Base-by-base conservation (phyloP, 2,113 vertebrate genomes). In the Sphaerodactylus townsendi region DNA sequence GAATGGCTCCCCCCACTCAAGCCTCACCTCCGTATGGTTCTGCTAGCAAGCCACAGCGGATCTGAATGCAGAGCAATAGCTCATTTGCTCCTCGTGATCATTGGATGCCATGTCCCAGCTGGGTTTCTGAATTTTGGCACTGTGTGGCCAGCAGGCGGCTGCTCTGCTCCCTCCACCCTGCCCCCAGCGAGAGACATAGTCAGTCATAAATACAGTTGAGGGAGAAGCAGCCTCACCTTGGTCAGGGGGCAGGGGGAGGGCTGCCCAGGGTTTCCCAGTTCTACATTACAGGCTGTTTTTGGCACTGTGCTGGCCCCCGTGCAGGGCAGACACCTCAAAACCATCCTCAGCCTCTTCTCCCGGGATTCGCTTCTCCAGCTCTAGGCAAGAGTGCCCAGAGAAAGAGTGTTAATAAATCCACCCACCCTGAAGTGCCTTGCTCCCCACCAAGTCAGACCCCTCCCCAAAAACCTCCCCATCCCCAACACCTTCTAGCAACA, bases 301-400 rank as follows among this genome's bases (percentile, higher is more conserved):
- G 83, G 83, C 83, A 85, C 76, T 79, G 83, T 64, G 83, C 76
- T 85, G 83, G 83, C 23, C 83, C 83, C 68, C 76, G 83, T 85
- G 83, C 83, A 85, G 53, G 83, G 83, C 76, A 85, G 83, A 79
- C 50, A 85, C 83, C 76, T 85, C 83, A 85, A 85, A 85, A 85
- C 83, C 83, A 85, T 85, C 83, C 83, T 85, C 76, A 85, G 83
- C 76, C 83, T 85, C 83, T 85, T 85, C 83, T 85, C 83, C 68
- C 76, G 83, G 83, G 83, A 72, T 79, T 85, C 68, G 83, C 68
- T 85, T 85, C 83, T 85, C 83, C 83, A 85, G 83, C 83, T 85
- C 83, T 85, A 85, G 83, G 83, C 83, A 85, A 85, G 83, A 85
- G 83, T 85, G 83, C 83, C 83, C 83, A 85, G 83, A 85, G 83